A percentile compares a stretch with the other conserved stretches of the same genome.
phyloP scores from a whole-genome alignment of 2,797 vertebrate species.

The Amblyraja radiata region DNA sequence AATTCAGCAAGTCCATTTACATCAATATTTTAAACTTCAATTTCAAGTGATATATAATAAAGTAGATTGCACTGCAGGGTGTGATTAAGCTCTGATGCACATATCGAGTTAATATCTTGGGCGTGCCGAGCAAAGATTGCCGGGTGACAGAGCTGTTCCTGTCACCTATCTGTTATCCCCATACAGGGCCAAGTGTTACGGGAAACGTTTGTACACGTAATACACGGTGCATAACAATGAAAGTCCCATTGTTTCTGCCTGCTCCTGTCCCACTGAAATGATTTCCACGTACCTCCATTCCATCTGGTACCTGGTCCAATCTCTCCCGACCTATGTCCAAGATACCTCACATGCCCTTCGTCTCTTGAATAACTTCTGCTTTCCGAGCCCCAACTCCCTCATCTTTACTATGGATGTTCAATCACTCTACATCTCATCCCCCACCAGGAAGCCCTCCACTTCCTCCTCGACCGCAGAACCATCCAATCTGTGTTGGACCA shows the following conservation, averaged over 20 bases:
- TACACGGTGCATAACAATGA: not conserved
- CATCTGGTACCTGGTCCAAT: no score
- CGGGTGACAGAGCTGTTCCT: slow-evolving; percentile 8
- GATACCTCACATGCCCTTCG: no score
- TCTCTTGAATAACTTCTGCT: no score
- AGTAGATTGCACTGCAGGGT: slow-evolving; percentile 25
- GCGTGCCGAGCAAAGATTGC: not conserved
- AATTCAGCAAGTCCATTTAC: slow-evolving; percentile 32
- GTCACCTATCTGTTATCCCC: slow-evolving; percentile 7
- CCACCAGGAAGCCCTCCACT: no score
- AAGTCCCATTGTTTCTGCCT: not conserved
- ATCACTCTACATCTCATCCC: no score
- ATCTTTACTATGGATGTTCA: no score
- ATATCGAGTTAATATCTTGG: slow-evolving; percentile 35
- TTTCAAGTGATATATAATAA: slow-evolving; percentile 38
- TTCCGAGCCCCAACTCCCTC: no score
- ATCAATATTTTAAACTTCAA: slow-evolving; percentile 35
- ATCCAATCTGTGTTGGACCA: no score
- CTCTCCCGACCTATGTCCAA: no score
- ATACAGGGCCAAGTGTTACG: not conserved
- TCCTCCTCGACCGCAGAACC: no score
- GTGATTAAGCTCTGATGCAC: slow-evolving; percentile 3
- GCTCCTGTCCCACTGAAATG: no score
- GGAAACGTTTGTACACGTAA: not conserved
- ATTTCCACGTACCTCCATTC: no score